Evolutionary conservation across 2,888 invertebrate species (phyloP).

Genomic region (Thecocarcelia acutangulata): DNA sequence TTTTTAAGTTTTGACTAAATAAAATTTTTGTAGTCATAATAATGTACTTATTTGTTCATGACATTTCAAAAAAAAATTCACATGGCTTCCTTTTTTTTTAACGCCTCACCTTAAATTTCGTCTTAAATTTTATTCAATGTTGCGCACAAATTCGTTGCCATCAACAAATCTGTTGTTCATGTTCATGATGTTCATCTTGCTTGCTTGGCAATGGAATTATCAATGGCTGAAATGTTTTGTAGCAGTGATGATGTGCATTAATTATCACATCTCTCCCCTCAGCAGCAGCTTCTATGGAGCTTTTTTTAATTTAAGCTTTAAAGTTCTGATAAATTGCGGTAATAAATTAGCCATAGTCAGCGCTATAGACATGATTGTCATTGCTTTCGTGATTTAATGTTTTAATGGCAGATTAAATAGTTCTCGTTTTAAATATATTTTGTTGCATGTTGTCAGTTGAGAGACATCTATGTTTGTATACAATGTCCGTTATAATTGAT

Average conservation of each 20-base stretch:
- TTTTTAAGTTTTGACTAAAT: too few relatives aligned
- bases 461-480: too few relatives aligned
- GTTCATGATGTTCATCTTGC: too few relatives aligned
- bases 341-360: slow-evolving; percentile 47
- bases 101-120: slow-evolving; percentile 12
- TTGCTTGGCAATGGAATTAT: background rate
- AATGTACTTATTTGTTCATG: slow-evolving; percentile 62
- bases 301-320: slow-evolving; percentile 31
- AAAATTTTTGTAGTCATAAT: too few relatives aligned
- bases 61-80: slow-evolving; percentile 65
- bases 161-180: too few relatives aligned
- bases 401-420: too few relatives aligned
- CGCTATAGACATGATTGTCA: slow-evolving; percentile 5
- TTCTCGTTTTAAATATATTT: background rate
- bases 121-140: background rate
- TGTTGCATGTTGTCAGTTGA: too few relatives aligned
- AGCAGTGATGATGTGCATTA: slow-evolving; percentile 15
- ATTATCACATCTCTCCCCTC: background rate
- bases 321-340: slow-evolving; percentile 42
- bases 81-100: slow-evolving; percentile 42
- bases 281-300: background rate
- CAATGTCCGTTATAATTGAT: background rate
- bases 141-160: background rate
- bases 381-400: slow-evolving; percentile 30
- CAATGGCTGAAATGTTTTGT: background rate